Percentiles rank a stretch among this genome's conserved stretches.
Conservation (phyloP, 2,797 vertebrate species). For the Labeo calbasu region DNA sequence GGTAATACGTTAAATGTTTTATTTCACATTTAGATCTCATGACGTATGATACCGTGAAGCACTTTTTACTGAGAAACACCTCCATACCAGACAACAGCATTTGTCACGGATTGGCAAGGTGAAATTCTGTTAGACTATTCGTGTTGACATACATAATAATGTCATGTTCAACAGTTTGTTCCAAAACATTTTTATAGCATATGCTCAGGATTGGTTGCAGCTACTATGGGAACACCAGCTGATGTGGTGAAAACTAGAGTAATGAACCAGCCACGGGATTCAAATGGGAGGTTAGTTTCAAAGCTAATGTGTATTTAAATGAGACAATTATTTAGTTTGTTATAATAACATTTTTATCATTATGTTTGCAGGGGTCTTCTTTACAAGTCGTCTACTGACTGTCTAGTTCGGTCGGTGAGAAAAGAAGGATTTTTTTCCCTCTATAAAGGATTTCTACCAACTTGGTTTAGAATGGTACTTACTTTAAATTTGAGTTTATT, state of each 20-base stretch:
- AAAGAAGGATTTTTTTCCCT: conserved; percentile 84
- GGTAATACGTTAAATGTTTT: not conserved
- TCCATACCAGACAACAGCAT: conserved; percentile 79
- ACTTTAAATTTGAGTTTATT: not conserved
- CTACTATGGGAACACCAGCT: conserved; percentile 85
- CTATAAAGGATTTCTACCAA: conserved; percentile 87
- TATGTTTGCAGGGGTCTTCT: conserved; percentile 77
- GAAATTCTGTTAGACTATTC: not conserved
- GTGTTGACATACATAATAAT: not conserved
- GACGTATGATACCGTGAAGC: conserved; percentile 85
- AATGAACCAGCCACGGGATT: conserved; percentile 86
- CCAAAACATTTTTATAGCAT: conserved; percentile 66
- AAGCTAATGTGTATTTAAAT: not conserved
- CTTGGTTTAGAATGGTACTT: conserved; percentile 86
- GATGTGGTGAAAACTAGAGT: conserved; percentile 87
- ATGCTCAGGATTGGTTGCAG: conserved; percentile 85
- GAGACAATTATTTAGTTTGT: not conserved
- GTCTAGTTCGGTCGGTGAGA: conserved; percentile 79
- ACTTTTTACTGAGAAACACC: conserved; percentile 81
- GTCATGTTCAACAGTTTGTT: not conserved
- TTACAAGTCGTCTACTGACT: conserved; percentile 84
- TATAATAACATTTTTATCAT: not conserved
- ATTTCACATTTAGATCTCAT: conserved; percentile 77
- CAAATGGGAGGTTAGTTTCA: conserved; percentile 76
- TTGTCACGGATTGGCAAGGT: conserved; percentile 80